These are phyloP conservation scores for Acanthosepion pharaonis DNA, from an alignment of 2,888 invertebrate genomes.

Conservation along the genomic window DNA sequence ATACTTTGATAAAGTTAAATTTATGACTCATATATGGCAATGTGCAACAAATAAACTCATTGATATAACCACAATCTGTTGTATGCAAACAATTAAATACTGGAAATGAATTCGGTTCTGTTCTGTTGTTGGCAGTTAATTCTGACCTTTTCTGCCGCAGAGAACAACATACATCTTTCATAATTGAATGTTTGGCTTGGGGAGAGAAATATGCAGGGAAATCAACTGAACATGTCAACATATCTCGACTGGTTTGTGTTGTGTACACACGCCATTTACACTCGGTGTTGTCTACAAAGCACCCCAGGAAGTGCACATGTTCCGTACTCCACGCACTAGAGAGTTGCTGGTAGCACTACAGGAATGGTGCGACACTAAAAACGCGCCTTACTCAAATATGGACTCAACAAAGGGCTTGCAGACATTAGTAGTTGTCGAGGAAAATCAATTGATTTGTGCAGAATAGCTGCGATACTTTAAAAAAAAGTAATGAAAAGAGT, in stretches of 20 bases:
- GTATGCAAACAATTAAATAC: neutral
- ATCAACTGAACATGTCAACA: slow-evolving; percentile 45
- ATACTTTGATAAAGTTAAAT: neutral
- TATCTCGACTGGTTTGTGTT: slow-evolving; percentile 33
- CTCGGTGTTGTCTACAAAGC: slow-evolving; percentile 35
- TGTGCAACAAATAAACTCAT: slow-evolving; percentile 1
- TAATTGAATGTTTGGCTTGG: slow-evolving; percentile 44
- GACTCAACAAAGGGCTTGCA: neutral
- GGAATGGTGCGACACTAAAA: slow-evolving; percentile 4
- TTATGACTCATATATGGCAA: slow-evolving; percentile 22
- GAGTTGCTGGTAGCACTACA: slow-evolving; percentile 45
- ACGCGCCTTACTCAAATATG: slow-evolving; percentile 4
- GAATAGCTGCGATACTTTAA: neutral
- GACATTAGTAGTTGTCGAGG: slow-evolving; percentile 33
- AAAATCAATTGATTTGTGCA: neutral
- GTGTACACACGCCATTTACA: slow-evolving; percentile 43
- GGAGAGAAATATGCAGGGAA: slow-evolving; percentile 38
- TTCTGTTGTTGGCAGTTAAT: slow-evolving; percentile 7
- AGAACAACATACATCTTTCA: slow-evolving; percentile 37
- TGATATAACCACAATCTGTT: neutral
- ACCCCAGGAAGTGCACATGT: slow-evolving; percentile 41
- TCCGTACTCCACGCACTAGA: slow-evolving; percentile 40
- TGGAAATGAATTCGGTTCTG: neutral
- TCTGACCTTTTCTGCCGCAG: slow-evolving; percentile 13
- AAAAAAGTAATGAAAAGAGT: neutral